Base-by-base conservation (phyloP, 2,797 vertebrate species). In the Acestrorhynchus altus region DNA sequence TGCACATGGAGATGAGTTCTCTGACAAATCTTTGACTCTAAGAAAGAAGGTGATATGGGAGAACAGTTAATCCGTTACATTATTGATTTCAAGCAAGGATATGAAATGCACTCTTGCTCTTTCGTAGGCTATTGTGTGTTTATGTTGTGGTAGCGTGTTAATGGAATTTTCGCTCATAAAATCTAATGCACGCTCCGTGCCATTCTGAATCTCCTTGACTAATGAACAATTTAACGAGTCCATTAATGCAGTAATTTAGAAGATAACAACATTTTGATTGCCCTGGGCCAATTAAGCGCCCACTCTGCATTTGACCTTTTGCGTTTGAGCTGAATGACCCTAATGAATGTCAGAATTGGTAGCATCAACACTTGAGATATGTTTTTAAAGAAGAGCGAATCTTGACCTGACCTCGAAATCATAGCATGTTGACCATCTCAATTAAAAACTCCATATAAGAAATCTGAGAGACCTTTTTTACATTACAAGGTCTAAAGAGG, bases 251-350 rank as follows among this genome's bases (percentile, higher is more conserved):
- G 90, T 92, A 89, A 92, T 92, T 93, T 90, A 90, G 88, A 88
- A 88, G 89, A 90, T 91, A 93, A 93, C 90, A 91, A 90, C 90
- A 88, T 92, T 93, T 92, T 92, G 89, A 93, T 93, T 91, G 92
- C 90, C 88, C 88, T 87, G 88, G 91, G 89, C 89, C 93, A 92
- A 92, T 93, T 93, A 92, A 91, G 89, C 91, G 88, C 88, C 90
- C 90, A 91, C 78, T 93, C 91, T 90, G 85, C 89, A 84, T 85
- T 89, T 92, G 92, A 93, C 92, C 92, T 93, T 84, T 93, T 90
- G 86, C 90, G 91, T 90, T 85, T 81, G 79, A 78, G 82, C 87
- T 86, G 87, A 91, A 91, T 86, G 85, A 79, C 86, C 83, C 89
- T 89, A 92, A 92, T 91, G 92, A 90, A 92, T 87, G 87, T 85